A percentile compares a stretch with the other conserved stretches of the same genome.
These are phyloP conservation scores for Drosophila nannoptera DNA, from an alignment of 1,140 invertebrate genomes.

Conservation along the genomic window DNA sequence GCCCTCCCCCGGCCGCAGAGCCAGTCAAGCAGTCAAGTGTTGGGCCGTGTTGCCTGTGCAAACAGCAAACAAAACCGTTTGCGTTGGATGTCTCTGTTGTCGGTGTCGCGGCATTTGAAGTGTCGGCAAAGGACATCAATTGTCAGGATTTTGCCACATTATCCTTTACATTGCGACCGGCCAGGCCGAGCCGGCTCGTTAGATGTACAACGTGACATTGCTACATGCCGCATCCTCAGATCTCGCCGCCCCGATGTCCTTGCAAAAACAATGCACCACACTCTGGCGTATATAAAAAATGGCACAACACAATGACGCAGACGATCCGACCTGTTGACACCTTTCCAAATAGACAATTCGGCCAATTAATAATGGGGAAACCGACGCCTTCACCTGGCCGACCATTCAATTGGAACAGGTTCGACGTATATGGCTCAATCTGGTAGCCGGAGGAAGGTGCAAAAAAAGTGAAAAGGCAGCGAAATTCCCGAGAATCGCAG, in stretches of 20 bases:
- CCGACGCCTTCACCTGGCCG: slow-evolving; percentile 13
- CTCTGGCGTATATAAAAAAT: slow-evolving; percentile 38
- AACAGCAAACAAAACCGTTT: slow-evolving; percentile 58
- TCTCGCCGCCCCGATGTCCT: slow-evolving; percentile 48
- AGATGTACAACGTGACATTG: slow-evolving; percentile 73
- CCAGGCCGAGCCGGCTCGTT: slow-evolving; percentile 36
- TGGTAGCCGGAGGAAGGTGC: slow-evolving; percentile 19
- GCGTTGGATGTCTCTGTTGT: slow-evolving; percentile 13
- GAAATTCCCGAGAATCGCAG: slow-evolving; percentile 41
- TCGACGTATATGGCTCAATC: slow-evolving; percentile 56
- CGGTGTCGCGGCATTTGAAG: slow-evolving; percentile 57
- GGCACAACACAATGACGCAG: slow-evolving; percentile 62
- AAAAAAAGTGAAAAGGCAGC: slow-evolving; percentile 23
- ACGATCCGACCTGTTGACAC: slow-evolving; percentile 75
- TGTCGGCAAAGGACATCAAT: slow-evolving; percentile 66
- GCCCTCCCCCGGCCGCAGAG: slow-evolving; percentile 41
- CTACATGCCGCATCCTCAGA: slow-evolving; percentile 55
- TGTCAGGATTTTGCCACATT: slow-evolving; percentile 77
- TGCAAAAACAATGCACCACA: slow-evolving; percentile 62
- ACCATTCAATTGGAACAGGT: slow-evolving; percentile 67
- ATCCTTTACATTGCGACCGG: slow-evolving; percentile 67
- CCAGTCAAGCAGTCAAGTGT: slow-evolving; percentile 63
- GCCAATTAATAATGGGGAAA: slow-evolving; percentile 67
- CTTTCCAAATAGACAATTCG: slow-evolving; percentile 69
- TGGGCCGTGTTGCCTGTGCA: slow-evolving; percentile 42